Base-by-base conservation (phyloP, 1,140 invertebrate species). In the Drosophila busckii region DNA sequence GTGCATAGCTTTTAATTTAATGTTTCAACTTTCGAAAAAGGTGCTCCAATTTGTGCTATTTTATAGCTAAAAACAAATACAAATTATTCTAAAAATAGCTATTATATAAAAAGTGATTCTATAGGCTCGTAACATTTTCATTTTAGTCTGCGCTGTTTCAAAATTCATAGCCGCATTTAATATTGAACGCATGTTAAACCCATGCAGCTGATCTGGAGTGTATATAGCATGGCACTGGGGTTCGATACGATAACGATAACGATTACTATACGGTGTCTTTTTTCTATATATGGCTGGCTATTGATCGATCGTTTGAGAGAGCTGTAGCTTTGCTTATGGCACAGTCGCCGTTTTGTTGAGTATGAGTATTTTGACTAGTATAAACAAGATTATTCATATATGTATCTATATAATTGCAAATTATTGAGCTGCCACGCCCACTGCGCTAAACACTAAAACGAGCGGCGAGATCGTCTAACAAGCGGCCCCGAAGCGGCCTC, bases 351-450 rank as follows among this genome's bases (percentile, higher is more conserved):
- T 78, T n/a, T n/a, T n/a, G n/a, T n/a, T 73, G 73, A 66, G 66
- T 75, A 70, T 46, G 66, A 78, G 68, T 78, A n/a, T n/a, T 62
- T 78, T 78, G 73, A 78, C 73, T 78, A 78, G 73, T 80, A 78
- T 78, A 64, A 70, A 76, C 64, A 55, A 50, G 56, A 73, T 37
- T 20, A 60, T 46, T 22, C 17, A 49, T 37, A 38, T 8, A 34
- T 34, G 23, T 17, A 31, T 2, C 12, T 32, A 1, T 15, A 10
- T 45, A 28, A 31, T 35, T 46, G 46, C 20, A 46, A 40, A 1
- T 13, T 6, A 34, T 37, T 58, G 45, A 49, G 54, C 54, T 58
- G 45, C 45, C 38, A 56, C 44, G 49, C 50, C 29, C 46, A 53
- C 66, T 54, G 42, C 55, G 49, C 46, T 50, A 62, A 63, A 63